These are phyloP conservation scores for Elgonia sp. DNA, from an alignment of 2,888 invertebrate genomes.

Conservation along the genomic window DNA sequence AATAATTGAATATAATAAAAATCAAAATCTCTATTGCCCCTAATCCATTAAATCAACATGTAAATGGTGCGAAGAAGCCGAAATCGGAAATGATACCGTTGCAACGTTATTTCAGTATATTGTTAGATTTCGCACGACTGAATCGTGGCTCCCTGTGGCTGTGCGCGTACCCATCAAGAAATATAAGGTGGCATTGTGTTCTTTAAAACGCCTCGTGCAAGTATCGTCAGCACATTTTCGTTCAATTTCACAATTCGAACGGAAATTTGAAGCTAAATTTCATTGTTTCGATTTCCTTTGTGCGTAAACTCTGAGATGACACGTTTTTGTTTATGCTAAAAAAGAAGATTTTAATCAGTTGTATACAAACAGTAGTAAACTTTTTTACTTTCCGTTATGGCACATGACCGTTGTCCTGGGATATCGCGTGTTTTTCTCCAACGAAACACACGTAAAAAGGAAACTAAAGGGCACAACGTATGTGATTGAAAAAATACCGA, in stretches of 20 bases:
- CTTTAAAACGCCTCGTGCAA: conserved; percentile 34
- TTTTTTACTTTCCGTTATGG: conserved; percentile 15
- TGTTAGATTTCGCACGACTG: conserved; percentile 35
- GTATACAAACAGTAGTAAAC: background rate
- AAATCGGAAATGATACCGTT: conserved; percentile 17
- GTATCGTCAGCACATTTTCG: conserved; percentile 55
- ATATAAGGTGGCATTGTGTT: conserved; percentile 53
- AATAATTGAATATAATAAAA: too few species aligned
- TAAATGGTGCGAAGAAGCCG: background rate
- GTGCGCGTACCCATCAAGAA: conserved; percentile 25
- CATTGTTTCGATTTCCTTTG: conserved; percentile 30
- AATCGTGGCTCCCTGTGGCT: conserved; percentile 21
- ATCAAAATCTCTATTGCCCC: too few species aligned
- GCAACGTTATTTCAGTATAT: conserved; percentile 23
- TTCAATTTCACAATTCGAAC: conserved; percentile 53
- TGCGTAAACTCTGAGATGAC: background rate
- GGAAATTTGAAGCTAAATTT: conserved; percentile 52
- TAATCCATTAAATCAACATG: background rate
- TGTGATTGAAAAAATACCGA: conserved; percentile 51
- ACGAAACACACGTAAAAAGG: conserved; percentile 32
- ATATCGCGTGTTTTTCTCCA: conserved; percentile 5
- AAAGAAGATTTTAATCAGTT: conserved; percentile 13
- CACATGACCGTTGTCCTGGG: background rate
- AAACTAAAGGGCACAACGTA: conserved; percentile 25
- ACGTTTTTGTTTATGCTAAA: conserved; percentile 34